phyloP scores from a whole-genome alignment of 2,113 vertebrate genomes.

The Dasyprocta punctata region DNA sequence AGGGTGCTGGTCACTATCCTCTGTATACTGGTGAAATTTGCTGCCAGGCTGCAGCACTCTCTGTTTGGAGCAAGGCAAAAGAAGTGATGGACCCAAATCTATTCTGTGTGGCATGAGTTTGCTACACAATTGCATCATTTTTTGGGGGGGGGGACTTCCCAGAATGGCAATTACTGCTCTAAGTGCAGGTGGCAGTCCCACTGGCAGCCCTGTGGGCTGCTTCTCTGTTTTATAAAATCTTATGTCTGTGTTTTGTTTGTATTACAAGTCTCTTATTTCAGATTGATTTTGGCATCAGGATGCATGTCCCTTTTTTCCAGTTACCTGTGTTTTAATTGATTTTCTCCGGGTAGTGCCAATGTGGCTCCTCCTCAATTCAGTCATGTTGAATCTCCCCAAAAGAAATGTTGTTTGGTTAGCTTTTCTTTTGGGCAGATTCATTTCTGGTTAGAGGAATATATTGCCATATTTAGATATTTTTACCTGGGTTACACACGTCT shows the following conservation, averaged over 20 bases:
- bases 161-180: neutral
- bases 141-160: neutral
- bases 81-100: neutral
- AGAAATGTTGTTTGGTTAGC: slow-evolving; percentile 24
- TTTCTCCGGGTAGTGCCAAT: neutral
- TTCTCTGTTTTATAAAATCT: neutral
- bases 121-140: neutral
- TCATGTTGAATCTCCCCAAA: neutral
- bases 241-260: neutral
- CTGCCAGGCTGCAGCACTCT: neutral
- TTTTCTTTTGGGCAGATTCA: slow-evolving; percentile 62
- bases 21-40: neutral
- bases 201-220: neutral
- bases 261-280: neutral
- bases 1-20: neutral
- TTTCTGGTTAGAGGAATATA: slow-evolving; percentile 60
- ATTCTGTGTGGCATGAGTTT: neutral
- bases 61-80: neutral
- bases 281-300: neutral
- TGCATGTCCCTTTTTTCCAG: neutral
- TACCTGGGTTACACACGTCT: slow-evolving; percentile 57
- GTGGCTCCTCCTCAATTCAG: neutral
- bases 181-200: neutral
- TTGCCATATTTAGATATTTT: slow-evolving; percentile 59
- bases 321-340: neutral